phyloP scores from a whole-genome alignment of 2,113 vertebrate genomes.

The Antigone vipio region DNA sequence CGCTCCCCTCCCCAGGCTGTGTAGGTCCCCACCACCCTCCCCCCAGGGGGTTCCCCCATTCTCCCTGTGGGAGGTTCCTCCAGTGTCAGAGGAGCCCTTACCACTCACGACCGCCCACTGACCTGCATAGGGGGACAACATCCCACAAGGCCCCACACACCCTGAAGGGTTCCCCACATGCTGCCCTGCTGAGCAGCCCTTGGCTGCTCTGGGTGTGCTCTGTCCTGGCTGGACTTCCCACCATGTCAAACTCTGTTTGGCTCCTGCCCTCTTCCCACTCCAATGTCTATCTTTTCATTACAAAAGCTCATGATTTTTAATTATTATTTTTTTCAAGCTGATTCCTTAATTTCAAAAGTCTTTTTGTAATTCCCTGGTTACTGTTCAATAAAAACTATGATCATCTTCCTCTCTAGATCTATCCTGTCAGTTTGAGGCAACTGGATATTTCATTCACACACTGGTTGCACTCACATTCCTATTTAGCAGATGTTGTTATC shows the following conservation, averaged over 20 bases:
- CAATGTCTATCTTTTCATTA: not conserved
- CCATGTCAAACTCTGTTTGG: not conserved
- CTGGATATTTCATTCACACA: not conserved
- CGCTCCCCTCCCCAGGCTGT: too few species aligned
- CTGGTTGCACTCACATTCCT: not conserved
- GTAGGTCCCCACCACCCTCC: not conserved
- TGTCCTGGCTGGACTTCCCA: not conserved
- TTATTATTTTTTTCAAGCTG: not conserved
- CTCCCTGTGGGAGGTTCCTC: not conserved
- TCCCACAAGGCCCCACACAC: not conserved
- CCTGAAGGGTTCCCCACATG: too few species aligned
- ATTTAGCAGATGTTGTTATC: not conserved
- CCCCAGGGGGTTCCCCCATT: accelerated
- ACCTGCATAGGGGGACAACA: not conserved
- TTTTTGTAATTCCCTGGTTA: not conserved
- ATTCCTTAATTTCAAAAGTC: not conserved
- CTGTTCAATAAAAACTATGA: not conserved
- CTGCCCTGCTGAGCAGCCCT: not conserved
- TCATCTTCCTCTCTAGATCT: not conserved
- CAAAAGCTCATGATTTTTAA: not conserved
- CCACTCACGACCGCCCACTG: not conserved
- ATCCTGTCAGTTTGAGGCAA: not conserved
- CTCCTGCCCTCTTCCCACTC: not conserved
- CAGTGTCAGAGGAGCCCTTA: not conserved
- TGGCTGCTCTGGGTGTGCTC: too few species aligned